These are phyloP conservation scores for Bergia puertoricense DNA, from an alignment of 92 coral and sea anemone species.

Conservation along the genomic window DNA sequence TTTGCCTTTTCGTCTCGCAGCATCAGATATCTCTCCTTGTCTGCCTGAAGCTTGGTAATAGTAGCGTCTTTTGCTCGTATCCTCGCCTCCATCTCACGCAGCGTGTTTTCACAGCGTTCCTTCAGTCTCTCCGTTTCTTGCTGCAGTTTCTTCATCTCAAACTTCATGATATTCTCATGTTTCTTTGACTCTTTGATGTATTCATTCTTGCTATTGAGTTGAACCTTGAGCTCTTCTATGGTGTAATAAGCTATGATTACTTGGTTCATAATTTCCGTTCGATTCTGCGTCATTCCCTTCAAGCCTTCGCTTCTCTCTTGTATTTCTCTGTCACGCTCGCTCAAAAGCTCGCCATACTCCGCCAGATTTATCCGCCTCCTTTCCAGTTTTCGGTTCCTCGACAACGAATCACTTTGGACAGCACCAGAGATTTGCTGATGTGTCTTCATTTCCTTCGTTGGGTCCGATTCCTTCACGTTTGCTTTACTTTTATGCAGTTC, in stretches of 20 bases:
- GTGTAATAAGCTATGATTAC: slow-evolving; percentile 30
- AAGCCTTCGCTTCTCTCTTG: slow-evolving; percentile 29
- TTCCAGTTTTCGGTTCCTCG: slow-evolving; percentile 36
- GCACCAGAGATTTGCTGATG: slow-evolving; percentile 2
- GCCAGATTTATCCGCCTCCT: slow-evolving; percentile 1
- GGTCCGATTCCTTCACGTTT: neutral
- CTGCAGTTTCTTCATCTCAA: slow-evolving; percentile 31
- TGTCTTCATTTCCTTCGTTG: neutral
- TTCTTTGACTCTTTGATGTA: slow-evolving; percentile 30
- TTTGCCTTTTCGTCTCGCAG: slow-evolving; percentile 23
- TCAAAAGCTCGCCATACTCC: slow-evolving; percentile 30
- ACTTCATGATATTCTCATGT: slow-evolving; percentile 29
- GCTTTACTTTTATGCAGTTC: neutral
- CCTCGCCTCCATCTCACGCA: slow-evolving; percentile 38
- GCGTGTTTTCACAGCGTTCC: slow-evolving; percentile 18
- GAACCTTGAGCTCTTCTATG: slow-evolving; percentile 30
- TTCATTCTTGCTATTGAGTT: slow-evolving; percentile 15
- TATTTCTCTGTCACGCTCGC: slow-evolving; percentile 37
- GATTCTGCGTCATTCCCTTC: slow-evolving; percentile 27
- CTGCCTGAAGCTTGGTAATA: slow-evolving; percentile 30
- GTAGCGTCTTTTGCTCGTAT: slow-evolving; percentile 15
- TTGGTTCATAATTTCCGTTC: slow-evolving; percentile 37
- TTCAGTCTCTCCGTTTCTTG: slow-evolving; percentile 30
- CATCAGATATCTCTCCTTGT: slow-evolving; percentile 23
- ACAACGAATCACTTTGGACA: neutral